phyloP scores from a whole-genome alignment of 2,113 vertebrate genomes.

The Eurystomus gularis region DNA sequence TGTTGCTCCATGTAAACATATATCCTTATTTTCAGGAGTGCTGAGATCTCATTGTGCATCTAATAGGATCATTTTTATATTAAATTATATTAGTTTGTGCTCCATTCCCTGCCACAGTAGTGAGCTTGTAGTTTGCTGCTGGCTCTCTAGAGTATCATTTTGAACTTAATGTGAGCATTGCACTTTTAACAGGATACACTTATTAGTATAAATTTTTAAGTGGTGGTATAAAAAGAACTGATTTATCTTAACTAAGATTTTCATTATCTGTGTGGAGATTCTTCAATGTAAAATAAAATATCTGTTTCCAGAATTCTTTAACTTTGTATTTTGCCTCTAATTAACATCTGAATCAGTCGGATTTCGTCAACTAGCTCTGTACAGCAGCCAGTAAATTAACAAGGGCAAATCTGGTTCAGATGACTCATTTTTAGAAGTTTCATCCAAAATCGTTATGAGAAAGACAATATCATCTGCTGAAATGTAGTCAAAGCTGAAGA shows the following conservation, averaged over 20 bases:
- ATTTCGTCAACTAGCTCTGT: neutral
- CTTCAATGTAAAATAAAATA: neutral
- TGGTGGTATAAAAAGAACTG: neutral
- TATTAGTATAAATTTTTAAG: neutral
- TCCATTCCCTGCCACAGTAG: neutral
- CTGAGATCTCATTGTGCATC: neutral
- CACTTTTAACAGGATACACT: neutral
- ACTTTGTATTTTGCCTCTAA: neutral
- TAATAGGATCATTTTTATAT: slow-evolving; percentile 4
- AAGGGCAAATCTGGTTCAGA: slow-evolving; percentile 18
- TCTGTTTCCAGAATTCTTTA: neutral
- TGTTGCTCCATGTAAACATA: slow-evolving; percentile 3
- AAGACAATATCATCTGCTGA: neutral
- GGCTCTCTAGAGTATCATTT: neutral
- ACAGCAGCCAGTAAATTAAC: slow-evolving; percentile 2
- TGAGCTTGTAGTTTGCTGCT: neutral
- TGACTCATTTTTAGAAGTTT: slow-evolving; percentile 7
- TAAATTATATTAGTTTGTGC: neutral
- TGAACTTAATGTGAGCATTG: neutral
- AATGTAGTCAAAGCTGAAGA: neutral
- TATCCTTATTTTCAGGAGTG: slow-evolving; percentile 31
- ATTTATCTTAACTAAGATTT: neutral
- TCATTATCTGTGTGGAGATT: neutral
- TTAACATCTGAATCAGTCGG: neutral
- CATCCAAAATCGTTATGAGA: neutral